A percentile compares a stretch with the other conserved stretches of the same genome.
Conservation (phyloP, 2,113 vertebrate genomes). For the Aspiorhynchus laticeps region DNA sequence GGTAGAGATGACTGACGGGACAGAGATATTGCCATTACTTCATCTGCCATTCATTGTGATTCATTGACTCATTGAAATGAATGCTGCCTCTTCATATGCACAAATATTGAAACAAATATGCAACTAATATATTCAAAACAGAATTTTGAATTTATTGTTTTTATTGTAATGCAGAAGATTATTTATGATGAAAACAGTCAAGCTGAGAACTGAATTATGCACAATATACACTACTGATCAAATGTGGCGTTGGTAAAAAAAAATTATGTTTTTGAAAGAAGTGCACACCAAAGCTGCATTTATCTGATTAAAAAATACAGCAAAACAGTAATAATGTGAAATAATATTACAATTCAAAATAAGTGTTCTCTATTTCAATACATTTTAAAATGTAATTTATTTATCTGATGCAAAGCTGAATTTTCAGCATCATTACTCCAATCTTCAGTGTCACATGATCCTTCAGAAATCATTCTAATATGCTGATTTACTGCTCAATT, state of each 20-base stretch:
- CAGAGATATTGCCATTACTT: conserved; percentile 62
- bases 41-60: conserved; percentile 62
- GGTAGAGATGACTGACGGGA: conserved; percentile 66
- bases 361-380: neutral
- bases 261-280: neutral
- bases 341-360: neutral
- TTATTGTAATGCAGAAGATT: conserved; percentile 5
- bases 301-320: neutral
- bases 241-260: neutral
- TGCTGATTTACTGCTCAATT: neutral
- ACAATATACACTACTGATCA: neutral
- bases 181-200: neutral
- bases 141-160: neutral
- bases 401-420: neutral
- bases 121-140: neutral
- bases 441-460: neutral
- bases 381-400: neutral
- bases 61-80: conserved; percentile 24
- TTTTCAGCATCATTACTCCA: neutral
- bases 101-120: neutral
- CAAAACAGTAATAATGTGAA: neutral
- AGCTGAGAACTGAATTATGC: neutral
- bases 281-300: neutral
- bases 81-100: neutral
- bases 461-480: neutral